Percentiles rank a stretch among this genome's conserved stretches.
Conservation (phyloP, 1,140 invertebrate species). For the Lasioglossum albipes region DNA sequence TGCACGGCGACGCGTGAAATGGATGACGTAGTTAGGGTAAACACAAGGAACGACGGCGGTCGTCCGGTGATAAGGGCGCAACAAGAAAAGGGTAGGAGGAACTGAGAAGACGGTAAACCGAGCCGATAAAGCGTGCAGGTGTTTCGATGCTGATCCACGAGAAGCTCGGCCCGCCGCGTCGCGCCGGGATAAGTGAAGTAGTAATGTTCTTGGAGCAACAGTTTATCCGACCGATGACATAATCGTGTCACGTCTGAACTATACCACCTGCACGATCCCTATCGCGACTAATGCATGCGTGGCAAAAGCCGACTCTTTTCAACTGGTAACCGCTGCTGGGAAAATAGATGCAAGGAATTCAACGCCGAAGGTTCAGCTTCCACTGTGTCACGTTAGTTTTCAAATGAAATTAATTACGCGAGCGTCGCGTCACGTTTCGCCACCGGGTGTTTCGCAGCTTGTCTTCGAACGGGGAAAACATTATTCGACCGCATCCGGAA, state of each 20-base stretch:
- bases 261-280: constrained; percentile 66
- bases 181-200: constrained; percentile 43
- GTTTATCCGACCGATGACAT: constrained; percentile 67
- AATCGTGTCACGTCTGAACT: constrained; percentile 64
- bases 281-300: constrained; percentile 56
- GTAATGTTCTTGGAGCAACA: constrained; percentile 54
- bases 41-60: constrained; percentile 16
- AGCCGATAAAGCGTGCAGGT: constrained; percentile 65
- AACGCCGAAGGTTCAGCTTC: constrained; percentile 28
- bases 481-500: too few relatives aligned
- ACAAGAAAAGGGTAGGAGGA: constrained; percentile 26
- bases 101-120: constrained; percentile 52
- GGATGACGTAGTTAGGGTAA: constrained; percentile 52
- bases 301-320: constrained; percentile 62
- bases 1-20: neutral
- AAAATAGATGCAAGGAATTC: constrained; percentile 44
- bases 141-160: constrained; percentile 63
- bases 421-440: neutral
- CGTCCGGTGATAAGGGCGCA: constrained; percentile 43
- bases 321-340: constrained; percentile 46
- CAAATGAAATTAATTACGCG: neutral
- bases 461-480: too few relatives aligned
- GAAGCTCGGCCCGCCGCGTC: constrained; percentile 38
- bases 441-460: neutral
- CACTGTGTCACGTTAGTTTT: constrained; percentile 9